Base-by-base conservation (phyloP, 2,113 vertebrate genomes). In the Melanerpes formicivorus region DNA sequence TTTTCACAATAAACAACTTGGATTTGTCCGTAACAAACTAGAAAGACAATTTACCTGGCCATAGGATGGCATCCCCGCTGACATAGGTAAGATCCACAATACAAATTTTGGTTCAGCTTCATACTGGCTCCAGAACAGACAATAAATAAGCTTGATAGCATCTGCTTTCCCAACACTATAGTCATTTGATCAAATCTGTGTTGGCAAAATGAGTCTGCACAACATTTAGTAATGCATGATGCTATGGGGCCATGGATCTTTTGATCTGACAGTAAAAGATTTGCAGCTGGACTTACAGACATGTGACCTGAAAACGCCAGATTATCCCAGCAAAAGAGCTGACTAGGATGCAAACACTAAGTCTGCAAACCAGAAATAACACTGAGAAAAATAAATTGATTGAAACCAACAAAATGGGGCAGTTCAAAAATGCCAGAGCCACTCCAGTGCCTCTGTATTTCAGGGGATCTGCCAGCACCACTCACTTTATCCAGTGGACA, bases 241-340 rank as follows among this genome's bases (percentile, higher is more conserved):
- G 18, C 26, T 18, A 29, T 4, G 9, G 12, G 10, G 7, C 13
- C 0, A 4, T 54, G 42, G 18, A 26, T 59, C 54, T 69, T 91
- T 65, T 40, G 6, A 29, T 59, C 27, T 3, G 4, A 27, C 12
- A 54, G 54, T 40, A 62, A 55, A 66, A 67, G 40, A 29, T 29
- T 23, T 16, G 25, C 62, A 42, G 29, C 25, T 66, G 30, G 25
- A 75, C 25, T 70, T 65, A 26, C 25, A 62, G 48, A 50, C 48
- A 19, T 21, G 22, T 52, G 30, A 6, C 18, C 18, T 0, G 0
- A 50, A 40, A 65, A 14, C 4, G 4, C 21, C 1, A 0, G 4
- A 14, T 56, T 66, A 55, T 18, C 16, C 34, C 13, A 32, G 8
- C 27, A 18, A 67, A 67, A n/a, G 37, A 75, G 21, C 29, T 6